phyloP scores from a whole-genome alignment of 2,888 invertebrate species.

The Stenotaenia linearis region DNA sequence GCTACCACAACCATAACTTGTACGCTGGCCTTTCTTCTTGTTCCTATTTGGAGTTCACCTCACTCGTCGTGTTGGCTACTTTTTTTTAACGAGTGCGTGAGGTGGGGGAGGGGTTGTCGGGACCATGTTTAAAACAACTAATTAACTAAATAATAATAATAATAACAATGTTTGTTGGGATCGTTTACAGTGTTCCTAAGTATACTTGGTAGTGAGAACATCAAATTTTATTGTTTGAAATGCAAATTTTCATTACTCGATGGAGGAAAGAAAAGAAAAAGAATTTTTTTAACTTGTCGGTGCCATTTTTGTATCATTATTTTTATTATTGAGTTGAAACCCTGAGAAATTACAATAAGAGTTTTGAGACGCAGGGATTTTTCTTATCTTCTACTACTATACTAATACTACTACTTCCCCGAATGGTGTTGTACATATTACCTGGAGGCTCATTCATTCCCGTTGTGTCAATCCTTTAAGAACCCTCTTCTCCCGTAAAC shows the following conservation, averaged over 20 bases:
- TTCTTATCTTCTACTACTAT: neutral
- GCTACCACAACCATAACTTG: conserved; percentile 33
- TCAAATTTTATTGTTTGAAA: neutral
- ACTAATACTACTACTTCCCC: neutral
- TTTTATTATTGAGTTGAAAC: neutral
- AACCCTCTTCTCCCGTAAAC: neutral
- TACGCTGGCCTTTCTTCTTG: conserved; percentile 30
- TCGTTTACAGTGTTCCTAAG: neutral
- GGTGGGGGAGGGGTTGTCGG: neutral
- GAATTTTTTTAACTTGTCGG: neutral
- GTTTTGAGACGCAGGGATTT: neutral
- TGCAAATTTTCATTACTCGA: neutral
- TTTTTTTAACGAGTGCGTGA: neutral
- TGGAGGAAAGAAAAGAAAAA: neutral
- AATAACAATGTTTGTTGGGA: neutral
- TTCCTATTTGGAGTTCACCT: conserved; percentile 31
- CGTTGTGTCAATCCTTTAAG: neutral
- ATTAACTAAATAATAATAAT: neutral
- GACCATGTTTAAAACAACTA: neutral
- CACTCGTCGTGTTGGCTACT: conserved; percentile 5
- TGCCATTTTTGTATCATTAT: neutral
- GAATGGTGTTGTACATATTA: neutral
- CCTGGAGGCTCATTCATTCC: neutral
- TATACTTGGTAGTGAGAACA: neutral
- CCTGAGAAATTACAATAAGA: neutral